Evolutionary conservation across 2,113 vertebrate species (phyloP).

Genomic region (Acanthochromis polyacanthus): DNA sequence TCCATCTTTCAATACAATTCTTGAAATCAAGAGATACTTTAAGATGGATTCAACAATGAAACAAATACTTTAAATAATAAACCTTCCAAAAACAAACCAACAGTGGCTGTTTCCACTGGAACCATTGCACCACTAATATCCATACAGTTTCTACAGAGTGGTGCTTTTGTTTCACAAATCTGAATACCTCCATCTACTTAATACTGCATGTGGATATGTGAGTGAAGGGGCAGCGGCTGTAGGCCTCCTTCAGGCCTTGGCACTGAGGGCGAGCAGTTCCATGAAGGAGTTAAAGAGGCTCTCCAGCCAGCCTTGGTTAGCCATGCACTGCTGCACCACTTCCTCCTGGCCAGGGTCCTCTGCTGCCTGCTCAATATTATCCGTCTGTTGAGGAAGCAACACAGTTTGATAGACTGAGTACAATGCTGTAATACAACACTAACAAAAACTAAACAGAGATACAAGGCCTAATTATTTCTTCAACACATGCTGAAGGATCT

Average conservation of each 20-base stretch:
- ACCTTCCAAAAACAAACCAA: slow-evolving; percentile 15
- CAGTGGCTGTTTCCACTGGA: not conserved
- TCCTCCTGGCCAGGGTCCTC: slow-evolving; percentile 94
- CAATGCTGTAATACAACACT: not conserved
- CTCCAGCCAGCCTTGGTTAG: slow-evolving; percentile 92
- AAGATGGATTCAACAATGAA: slow-evolving; percentile 42
- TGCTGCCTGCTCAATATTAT: slow-evolving; percentile 89
- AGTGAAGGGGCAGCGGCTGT: not conserved
- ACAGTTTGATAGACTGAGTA: not conserved
- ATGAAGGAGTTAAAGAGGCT: slow-evolving; percentile 91
- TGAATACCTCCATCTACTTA: not conserved
- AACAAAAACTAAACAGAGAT: too few relatives aligned
- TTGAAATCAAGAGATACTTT: slow-evolving; percentile 48
- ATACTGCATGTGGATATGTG: slow-evolving; percentile 3
- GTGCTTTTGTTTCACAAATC: slow-evolving; percentile 20
- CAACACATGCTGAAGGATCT: too few relatives aligned
- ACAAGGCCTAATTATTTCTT: too few relatives aligned
- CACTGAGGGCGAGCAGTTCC: slow-evolving; percentile 87
- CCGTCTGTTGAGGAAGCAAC: slow-evolving; percentile 82
- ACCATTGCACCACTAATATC: not conserved
- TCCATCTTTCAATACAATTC: slow-evolving; percentile 7
- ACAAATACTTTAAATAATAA: slow-evolving; percentile 33
- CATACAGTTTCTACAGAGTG: not conserved
- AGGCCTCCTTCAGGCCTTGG: slow-evolving; percentile 71
- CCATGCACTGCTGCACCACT: slow-evolving; percentile 95